Percentiles rank a stretch among this genome's conserved stretches.
Evolutionary conservation across 2,113 vertebrate genomes (phyloP).

Genomic region (Cryptotis parvus): DNA sequence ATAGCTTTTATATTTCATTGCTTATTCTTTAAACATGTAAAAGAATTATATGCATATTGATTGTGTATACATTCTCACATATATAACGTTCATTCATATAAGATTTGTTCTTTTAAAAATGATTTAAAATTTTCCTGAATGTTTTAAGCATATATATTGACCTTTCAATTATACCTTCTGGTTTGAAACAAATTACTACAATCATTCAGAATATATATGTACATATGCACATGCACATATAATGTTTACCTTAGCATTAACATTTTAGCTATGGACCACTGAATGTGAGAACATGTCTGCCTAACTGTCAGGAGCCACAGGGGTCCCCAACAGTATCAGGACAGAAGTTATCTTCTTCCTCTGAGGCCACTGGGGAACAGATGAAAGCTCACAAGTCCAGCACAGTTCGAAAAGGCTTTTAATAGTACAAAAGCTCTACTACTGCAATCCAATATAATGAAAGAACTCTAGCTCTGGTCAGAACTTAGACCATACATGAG

Average conservation of each 20-base stretch:
- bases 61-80: background rate
- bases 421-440: too few species aligned
- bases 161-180: slow-evolving; percentile 35
- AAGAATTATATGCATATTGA: background rate
- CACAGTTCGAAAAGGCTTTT: too few species aligned
- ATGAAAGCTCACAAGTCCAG: too few species aligned
- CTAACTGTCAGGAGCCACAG: too few species aligned
- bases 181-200: slow-evolving; percentile 58
- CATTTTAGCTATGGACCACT: background rate
- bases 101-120: too few species aligned
- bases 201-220: slow-evolving; percentile 43
- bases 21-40: slow-evolving; percentile 21
- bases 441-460: too few species aligned
- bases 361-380: too few species aligned
- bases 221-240: background rate
- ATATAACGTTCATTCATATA: background rate
- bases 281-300: background rate
- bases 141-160: slow-evolving; percentile 21
- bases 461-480: too few species aligned
- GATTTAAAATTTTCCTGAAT: too few species aligned
- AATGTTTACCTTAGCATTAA: background rate
- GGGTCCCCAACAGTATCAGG: too few species aligned
- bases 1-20: background rate
- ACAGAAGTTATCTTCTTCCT: too few species aligned
- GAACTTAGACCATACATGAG: too few species aligned